These are phyloP conservation scores for Tiliacea aurago DNA, from an alignment of 2,888 invertebrate genomes.

Conservation along the genomic window DNA sequence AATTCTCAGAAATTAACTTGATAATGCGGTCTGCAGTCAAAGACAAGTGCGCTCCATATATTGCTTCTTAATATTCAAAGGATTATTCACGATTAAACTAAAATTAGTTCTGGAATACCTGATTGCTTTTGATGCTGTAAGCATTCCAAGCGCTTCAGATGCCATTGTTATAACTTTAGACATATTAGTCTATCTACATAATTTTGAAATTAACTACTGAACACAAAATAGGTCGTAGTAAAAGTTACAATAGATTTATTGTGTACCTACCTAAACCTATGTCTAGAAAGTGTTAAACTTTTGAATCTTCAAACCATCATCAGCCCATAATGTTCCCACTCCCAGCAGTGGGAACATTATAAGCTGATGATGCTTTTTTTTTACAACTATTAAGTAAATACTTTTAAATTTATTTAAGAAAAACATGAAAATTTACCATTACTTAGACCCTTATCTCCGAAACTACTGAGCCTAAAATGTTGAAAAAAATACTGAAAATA, in stretches of 20 bases:
- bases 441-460: too few species aligned
- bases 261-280: not conserved
- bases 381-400: too few species aligned
- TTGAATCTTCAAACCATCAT: not conserved
- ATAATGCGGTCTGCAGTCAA: conserved; percentile 43
- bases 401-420: too few species aligned
- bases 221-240: not conserved
- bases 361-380: too few species aligned
- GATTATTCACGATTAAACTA: conserved; percentile 35
- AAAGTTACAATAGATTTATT: not conserved
- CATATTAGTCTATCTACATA: conserved; percentile 13
- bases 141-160: conserved; percentile 33
- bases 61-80: conserved; percentile 36
- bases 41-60: conserved; percentile 33
- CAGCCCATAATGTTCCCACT: too few species aligned
- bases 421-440: too few species aligned
- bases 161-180: conserved; percentile 19
- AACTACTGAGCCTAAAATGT: too few species aligned
- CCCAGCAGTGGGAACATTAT: too few species aligned
- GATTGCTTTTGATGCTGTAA: conserved; percentile 49
- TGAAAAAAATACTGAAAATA: too few species aligned
- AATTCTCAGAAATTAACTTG: conserved; percentile 46
- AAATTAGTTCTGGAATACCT: conserved; percentile 46
- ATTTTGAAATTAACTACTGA: conserved; percentile 13
- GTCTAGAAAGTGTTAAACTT: too few species aligned